These are phyloP conservation scores for Alentia gelatinosa DNA, from an alignment of 2,888 invertebrate genomes.

Conservation along the genomic window DNA sequence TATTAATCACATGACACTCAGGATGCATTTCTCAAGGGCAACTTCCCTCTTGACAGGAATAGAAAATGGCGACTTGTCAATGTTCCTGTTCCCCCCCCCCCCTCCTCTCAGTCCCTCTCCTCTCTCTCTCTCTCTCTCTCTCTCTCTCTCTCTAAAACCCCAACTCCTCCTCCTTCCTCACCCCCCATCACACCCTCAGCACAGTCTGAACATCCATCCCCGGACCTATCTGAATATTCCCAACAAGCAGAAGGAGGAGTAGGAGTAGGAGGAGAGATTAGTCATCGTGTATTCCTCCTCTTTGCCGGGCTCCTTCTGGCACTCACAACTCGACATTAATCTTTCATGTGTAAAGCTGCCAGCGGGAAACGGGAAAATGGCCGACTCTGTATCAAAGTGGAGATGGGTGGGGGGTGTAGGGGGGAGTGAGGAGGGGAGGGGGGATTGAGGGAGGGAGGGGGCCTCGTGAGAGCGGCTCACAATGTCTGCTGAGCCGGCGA, in stretches of 20 bases:
- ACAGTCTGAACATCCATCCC: background rate
- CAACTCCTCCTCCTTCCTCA: background rate
- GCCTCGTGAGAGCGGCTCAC: too few species aligned
- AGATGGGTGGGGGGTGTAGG: background rate
- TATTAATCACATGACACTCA: too few species aligned
- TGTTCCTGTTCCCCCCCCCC: too few species aligned
- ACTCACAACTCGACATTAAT: too few species aligned
- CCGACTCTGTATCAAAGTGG: background rate
- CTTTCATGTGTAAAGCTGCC: conserved; percentile 12
- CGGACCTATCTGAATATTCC: background rate
- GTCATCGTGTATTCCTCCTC: background rate
- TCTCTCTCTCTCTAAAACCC: background rate
- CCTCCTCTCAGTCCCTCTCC: background rate
- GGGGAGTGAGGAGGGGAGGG: background rate
- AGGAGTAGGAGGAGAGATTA: background rate
- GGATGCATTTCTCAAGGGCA: too few species aligned
- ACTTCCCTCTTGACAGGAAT: too few species aligned
- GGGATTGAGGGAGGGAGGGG: background rate
- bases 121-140: background rate
- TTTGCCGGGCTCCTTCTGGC: background rate
- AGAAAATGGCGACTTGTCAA: too few species aligned
- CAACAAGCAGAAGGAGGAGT: too few species aligned
- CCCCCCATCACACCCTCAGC: background rate
- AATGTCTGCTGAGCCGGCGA: too few species aligned
- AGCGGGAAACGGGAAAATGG: background rate